These are phyloP conservation scores for Himalopsyche phryganea DNA, from an alignment of 1,140 invertebrate species.

Conservation along the genomic window DNA sequence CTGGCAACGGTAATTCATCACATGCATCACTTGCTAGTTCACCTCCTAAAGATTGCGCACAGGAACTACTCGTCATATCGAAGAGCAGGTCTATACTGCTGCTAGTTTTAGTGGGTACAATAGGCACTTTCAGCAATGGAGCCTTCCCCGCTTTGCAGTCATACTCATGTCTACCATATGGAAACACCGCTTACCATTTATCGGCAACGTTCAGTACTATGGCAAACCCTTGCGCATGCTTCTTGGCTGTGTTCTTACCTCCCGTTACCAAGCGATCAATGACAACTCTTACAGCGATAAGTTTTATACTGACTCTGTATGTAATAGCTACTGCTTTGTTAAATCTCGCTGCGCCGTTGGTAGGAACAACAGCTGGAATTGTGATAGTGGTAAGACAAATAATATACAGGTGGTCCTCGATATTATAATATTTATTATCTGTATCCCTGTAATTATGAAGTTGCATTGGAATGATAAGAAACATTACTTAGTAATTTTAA, in stretches of 20 bases:
- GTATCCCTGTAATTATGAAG: too few species aligned
- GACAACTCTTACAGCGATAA: conserved; percentile 51
- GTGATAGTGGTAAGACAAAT: conserved; percentile 72
- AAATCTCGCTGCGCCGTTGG: conserved; percentile 72
- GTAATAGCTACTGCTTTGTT: conserved; percentile 67
- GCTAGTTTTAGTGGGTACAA: conserved; percentile 53
- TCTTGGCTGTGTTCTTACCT: conserved; percentile 71
- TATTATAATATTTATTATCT: too few species aligned
- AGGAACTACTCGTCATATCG: conserved; percentile 2
- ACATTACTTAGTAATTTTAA: too few species aligned
- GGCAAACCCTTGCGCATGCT: conserved; percentile 80
- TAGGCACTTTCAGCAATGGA: conserved; percentile 71
- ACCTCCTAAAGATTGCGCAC: not conserved
- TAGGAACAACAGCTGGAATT: conserved; percentile 56
- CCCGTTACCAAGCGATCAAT: conserved; percentile 58
- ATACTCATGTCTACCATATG: conserved; percentile 86
- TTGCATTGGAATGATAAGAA: too few species aligned
- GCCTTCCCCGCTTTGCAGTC: conserved; percentile 81
- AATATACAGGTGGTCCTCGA: too few species aligned
- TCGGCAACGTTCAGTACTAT: conserved; percentile 75
- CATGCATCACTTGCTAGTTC: not conserved
- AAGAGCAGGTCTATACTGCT: conserved; percentile 8
- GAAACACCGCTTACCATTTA: conserved; percentile 76
- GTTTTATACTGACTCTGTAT: conserved; percentile 59
- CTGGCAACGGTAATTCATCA: too few species aligned